phyloP scores from a whole-genome alignment of 2,797 vertebrate genomes.

The Lepilemur septentrionalis region DNA sequence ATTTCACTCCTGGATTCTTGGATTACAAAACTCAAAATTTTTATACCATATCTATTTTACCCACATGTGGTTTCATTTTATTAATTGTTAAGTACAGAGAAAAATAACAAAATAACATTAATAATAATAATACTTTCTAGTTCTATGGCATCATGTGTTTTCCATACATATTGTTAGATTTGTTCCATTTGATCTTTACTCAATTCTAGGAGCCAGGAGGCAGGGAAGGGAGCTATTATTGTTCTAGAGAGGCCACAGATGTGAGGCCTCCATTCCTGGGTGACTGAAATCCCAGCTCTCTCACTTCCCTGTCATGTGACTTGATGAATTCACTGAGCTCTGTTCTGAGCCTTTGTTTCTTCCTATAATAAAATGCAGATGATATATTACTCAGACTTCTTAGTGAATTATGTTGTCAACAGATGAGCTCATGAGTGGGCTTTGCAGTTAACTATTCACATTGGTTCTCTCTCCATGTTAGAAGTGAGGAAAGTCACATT shows the following conservation, averaged over 20 bases:
- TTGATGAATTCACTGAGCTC: not conserved
- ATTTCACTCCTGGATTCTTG: not conserved
- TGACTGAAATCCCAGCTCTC: not conserved
- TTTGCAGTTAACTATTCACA: not conserved
- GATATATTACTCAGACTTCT: not conserved
- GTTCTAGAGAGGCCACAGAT: not conserved
- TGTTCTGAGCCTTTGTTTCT: conserved; percentile 18
- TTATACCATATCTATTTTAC: not conserved
- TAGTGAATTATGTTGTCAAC: not conserved
- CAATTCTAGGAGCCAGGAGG: not conserved
- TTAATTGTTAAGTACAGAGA: not conserved
- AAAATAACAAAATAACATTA: not conserved
- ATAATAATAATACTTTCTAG: not conserved
- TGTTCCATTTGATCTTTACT: not conserved
- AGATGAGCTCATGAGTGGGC: not conserved
- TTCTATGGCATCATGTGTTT: not conserved
- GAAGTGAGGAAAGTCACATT: not conserved
- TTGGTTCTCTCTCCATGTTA: not conserved
- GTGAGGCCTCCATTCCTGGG: not conserved
- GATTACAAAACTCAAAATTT: not conserved
- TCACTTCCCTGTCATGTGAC: not conserved
- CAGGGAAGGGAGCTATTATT: not conserved
- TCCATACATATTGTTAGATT: not conserved
- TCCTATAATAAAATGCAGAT: not conserved
- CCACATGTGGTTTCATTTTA: not conserved